Base-by-base conservation (phyloP, 2,888 invertebrate genomes). In the Drosophila nigricruria region DNA sequence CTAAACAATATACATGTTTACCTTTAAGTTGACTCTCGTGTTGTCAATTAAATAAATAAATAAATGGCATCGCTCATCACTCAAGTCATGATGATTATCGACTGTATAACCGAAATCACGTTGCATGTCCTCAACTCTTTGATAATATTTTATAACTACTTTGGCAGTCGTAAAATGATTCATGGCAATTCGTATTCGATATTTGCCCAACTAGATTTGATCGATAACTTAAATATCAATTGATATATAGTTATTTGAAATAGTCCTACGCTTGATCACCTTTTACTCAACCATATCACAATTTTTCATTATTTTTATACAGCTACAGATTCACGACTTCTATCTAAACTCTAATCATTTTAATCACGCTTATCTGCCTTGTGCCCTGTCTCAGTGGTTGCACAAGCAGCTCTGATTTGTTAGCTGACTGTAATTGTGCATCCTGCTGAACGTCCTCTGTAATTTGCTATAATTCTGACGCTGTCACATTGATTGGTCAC, bases 401-500 rank as follows among this genome's bases (percentile, higher is more conserved):
- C 40, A 56, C 40, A 63, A 59, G 23, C 50, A 47, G 45, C 66
- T 50, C 45, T 67, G 57, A 74, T 65, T 67, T 60, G 38, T 50
- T 23, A n/a, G 27, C 56, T 57, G 49, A 34, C 66, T 77, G 32
- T 77, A 82, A 82, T 88, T 70, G 60, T 61, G 34, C 20, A 32
- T 47, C 36, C 56, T 40, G 50, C 43, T 25, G 42, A 10, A 23
- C 30, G 52, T 66, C 60, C 84, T 64, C 81, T 70, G 64, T 67
- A 76, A 82, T 82, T 80, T 78, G 30, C 36, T 40, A 40, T 47
- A 64, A 65, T 57, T 64, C 47, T n/a, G 47, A 45, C 25, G 45
- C 69, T 27, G 50, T 58, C 40, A 52, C 70, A 60, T 75, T 87
- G 81, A 81, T 74, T 82, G 72, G 45, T 40, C 56, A 23, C 18